Percentiles rank a stretch among this genome's conserved stretches.
Conservation (phyloP, 1,140 invertebrate species). For the Eueides isabella region DNA sequence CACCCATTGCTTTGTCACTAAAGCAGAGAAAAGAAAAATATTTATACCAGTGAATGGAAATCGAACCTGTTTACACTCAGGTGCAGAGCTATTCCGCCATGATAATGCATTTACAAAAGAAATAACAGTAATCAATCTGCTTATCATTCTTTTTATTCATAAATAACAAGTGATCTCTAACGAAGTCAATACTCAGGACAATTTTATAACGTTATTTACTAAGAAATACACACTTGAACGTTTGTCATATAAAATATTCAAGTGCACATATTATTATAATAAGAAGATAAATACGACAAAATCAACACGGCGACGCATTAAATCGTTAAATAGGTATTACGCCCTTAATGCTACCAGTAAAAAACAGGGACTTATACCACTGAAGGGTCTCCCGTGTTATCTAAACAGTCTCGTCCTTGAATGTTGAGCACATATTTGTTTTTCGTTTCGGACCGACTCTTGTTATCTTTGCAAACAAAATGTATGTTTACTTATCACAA, state of each 20-base stretch:
- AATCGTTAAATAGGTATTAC: slow-evolving; percentile 8
- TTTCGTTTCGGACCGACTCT: slow-evolving; percentile 62
- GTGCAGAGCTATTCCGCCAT: too few relatives aligned
- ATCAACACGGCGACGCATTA: neutral
- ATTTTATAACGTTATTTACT: too few relatives aligned
- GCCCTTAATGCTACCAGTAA: slow-evolving; percentile 7
- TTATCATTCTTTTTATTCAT: too few relatives aligned
- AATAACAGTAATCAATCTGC: too few relatives aligned
- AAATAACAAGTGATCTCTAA: neutral
- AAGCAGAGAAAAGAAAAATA: too few relatives aligned
- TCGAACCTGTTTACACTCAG: too few relatives aligned
- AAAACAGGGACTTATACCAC: slow-evolving; percentile 14
- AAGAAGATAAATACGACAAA: neutral
- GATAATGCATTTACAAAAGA: too few relatives aligned
- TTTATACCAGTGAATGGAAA: too few relatives aligned
- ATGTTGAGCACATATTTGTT: slow-evolving; percentile 70
- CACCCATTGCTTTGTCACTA: too few relatives aligned
- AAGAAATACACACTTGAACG: neutral
- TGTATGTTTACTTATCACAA: slow-evolving; percentile 57
- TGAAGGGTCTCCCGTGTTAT: slow-evolving; percentile 35
- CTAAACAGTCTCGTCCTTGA: slow-evolving; percentile 55
- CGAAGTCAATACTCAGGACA: neutral
- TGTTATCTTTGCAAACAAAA: slow-evolving; percentile 71
- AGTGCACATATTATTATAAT: neutral
- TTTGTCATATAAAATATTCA: neutral